A percentile compares a stretch with the other conserved stretches of the same genome.
Conservation (phyloP, 64 coral and sea anemone species). For the Montipora efflorescens region DNA sequence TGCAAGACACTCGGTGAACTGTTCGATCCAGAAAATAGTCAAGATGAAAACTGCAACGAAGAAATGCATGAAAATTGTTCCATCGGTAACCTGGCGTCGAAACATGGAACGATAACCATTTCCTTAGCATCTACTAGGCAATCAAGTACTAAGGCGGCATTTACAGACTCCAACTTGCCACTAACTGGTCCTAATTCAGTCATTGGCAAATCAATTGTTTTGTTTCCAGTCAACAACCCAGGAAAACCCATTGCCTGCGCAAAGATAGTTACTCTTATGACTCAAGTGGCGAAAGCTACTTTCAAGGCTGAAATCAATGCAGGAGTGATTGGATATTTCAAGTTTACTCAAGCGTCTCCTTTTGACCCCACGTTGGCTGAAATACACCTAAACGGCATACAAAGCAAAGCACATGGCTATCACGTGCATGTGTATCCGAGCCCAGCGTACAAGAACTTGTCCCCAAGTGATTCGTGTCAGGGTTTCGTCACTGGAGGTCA, state of each 20-base stretch:
- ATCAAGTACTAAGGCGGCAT: conserved; percentile 36
- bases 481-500: conserved; percentile 61
- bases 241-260: conserved; percentile 70
- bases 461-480: conserved; percentile 27
- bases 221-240: conserved; percentile 41
- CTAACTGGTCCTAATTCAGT: conserved; percentile 36
- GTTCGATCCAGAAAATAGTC: conserved; percentile 57
- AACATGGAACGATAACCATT: conserved; percentile 53
- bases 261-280: conserved; percentile 56
- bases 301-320: conserved; percentile 52
- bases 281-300: conserved; percentile 54
- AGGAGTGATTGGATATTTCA: conserved; percentile 70
- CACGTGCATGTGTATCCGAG: conserved; percentile 85
- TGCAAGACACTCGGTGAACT: conserved; percentile 52
- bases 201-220: conserved; percentile 59
- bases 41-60: conserved; percentile 31
- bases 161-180: conserved; percentile 76
- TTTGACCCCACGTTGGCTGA: conserved; percentile 68
- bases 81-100: conserved; percentile 68
- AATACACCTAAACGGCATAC: conserved; percentile 59
- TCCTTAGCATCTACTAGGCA: conserved; percentile 15
- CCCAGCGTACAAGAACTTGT: conserved; percentile 60
- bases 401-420: conserved; percentile 62
- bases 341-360: conserved; percentile 80
- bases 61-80: conserved; percentile 55